phyloP scores from a whole-genome alignment of 2,797 vertebrate genomes.

The Sebastes hubbsi region DNA sequence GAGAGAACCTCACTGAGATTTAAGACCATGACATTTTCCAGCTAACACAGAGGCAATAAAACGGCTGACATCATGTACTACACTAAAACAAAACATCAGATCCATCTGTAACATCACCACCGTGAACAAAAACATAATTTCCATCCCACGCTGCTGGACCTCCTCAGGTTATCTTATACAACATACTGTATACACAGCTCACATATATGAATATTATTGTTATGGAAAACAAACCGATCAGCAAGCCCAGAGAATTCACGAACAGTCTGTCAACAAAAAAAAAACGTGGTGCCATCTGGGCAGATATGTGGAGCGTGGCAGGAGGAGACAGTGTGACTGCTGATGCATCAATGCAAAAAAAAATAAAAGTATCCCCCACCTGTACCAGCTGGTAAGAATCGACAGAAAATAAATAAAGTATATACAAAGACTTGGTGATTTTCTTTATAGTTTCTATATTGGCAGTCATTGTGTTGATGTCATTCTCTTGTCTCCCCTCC shows the following conservation, averaged over 20 bases:
- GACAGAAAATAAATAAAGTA: background rate
- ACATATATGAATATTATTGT: background rate
- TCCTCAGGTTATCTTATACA: background rate
- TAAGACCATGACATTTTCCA: background rate
- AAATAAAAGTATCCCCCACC: background rate
- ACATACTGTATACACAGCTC: background rate
- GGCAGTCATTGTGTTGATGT: background rate
- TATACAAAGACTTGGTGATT: background rate
- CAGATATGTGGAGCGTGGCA: background rate
- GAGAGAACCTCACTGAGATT: conserved; percentile 11
- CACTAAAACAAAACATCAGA: background rate
- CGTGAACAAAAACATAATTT: background rate
- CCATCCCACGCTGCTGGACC: background rate
- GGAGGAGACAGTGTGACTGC: background rate
- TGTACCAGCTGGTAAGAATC: background rate
- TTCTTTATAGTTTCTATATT: background rate
- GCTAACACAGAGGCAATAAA: background rate
- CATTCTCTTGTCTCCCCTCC: background rate
- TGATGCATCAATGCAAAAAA: conserved; percentile 4
- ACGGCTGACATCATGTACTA: background rate
- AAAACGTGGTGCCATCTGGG: background rate
- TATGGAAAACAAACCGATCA: background rate
- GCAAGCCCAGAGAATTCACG: background rate
- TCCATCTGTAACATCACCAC: background rate
- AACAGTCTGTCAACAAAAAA: background rate